A percentile compares a stretch with the other conserved stretches of the same genome.
Conservation (phyloP, 1,140 invertebrate species). For the Acromyrmex charruanus region DNA sequence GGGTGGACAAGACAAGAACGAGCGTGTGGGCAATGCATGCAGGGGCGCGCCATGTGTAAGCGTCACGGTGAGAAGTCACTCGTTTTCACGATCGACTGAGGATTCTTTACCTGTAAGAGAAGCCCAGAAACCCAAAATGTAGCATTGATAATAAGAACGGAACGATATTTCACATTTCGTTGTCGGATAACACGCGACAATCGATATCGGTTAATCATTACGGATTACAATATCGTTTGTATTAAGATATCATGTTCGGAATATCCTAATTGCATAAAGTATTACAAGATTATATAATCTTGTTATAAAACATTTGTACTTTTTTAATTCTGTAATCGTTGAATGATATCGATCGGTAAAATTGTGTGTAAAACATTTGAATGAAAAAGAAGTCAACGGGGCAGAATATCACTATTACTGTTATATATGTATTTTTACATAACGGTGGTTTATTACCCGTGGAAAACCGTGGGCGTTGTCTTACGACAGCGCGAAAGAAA, state of each 20-base stretch:
- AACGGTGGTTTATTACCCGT: slow-evolving; percentile 35
- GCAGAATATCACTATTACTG: slow-evolving; percentile 22
- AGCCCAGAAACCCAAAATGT: slow-evolving; percentile 4
- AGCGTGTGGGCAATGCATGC: slow-evolving; percentile 52
- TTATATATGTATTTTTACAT: slow-evolving; percentile 42
- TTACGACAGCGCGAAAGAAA: slow-evolving; percentile 28
- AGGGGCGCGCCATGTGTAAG: slow-evolving; percentile 66
- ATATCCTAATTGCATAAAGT: not conserved
- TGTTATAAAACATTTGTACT: not conserved
- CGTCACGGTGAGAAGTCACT: slow-evolving; percentile 67
- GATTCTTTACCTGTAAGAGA: slow-evolving; percentile 3
- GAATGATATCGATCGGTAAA: not conserved
- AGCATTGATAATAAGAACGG: not conserved
- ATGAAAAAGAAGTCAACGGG: not conserved
- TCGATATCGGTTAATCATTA: not conserved
- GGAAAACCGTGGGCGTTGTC: slow-evolving; percentile 44
- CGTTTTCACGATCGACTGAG: slow-evolving; percentile 51
- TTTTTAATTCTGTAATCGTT: not conserved
- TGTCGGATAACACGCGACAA: not conserved
- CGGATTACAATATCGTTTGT: not conserved
- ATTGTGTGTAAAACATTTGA: not conserved
- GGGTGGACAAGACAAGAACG: slow-evolving; percentile 50
- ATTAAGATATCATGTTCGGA: not conserved
- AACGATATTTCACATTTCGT: not conserved
- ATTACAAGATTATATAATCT: not conserved